phyloP scores from a whole-genome alignment of 1,140 invertebrate genomes.

The Drosophila watanabei region DNA sequence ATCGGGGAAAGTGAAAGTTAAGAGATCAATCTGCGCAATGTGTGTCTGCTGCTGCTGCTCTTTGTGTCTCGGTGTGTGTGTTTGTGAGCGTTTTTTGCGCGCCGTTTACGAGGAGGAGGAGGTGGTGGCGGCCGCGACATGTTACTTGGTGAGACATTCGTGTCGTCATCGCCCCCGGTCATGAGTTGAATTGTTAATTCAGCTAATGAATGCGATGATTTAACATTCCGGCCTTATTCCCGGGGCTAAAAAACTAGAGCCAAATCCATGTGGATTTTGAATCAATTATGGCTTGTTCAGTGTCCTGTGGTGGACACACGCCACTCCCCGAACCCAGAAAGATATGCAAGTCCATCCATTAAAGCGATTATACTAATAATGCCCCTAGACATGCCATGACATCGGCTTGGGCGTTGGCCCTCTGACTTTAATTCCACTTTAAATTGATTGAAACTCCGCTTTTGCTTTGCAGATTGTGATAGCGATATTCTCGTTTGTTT shows the following conservation, averaged over 20 bases:
- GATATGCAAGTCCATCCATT: conserved; percentile 29
- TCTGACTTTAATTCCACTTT: conserved; percentile 29
- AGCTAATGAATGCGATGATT: conserved; percentile 53
- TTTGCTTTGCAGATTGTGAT: conserved; percentile 89
- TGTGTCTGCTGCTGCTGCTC: conserved; percentile 17
- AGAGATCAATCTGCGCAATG: conserved; percentile 53
- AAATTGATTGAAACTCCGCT: conserved; percentile 11
- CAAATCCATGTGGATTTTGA: conserved; percentile 9
- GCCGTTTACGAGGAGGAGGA: conserved; percentile 16
- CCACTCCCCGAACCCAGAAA: conserved; percentile 23
- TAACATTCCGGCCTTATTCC: conserved; percentile 27
- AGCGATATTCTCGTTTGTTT: conserved; percentile 94
- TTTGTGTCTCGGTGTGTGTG: conserved; percentile 39
- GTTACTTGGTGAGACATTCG: conserved; percentile 36
- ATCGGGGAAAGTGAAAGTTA: conserved; percentile 63
- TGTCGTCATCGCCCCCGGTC: conserved; percentile 57
- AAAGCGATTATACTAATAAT: conserved; percentile 36
- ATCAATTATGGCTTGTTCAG: conserved; percentile 24
- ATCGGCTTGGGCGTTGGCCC: conserved; percentile 60
- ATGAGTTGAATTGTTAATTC: conserved; percentile 64
- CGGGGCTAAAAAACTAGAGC: conserved; percentile 8
- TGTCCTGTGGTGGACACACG: conserved; percentile 26
- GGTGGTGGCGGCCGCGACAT: conserved; percentile 18
- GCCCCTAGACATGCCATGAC: conserved; percentile 45
- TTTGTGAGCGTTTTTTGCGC: conserved; percentile 35